Evolutionary conservation across 2,113 vertebrate species (phyloP), one percentile per base, ranked within the genome.

Genomic region (Rhabdomys dilectus): DNA sequence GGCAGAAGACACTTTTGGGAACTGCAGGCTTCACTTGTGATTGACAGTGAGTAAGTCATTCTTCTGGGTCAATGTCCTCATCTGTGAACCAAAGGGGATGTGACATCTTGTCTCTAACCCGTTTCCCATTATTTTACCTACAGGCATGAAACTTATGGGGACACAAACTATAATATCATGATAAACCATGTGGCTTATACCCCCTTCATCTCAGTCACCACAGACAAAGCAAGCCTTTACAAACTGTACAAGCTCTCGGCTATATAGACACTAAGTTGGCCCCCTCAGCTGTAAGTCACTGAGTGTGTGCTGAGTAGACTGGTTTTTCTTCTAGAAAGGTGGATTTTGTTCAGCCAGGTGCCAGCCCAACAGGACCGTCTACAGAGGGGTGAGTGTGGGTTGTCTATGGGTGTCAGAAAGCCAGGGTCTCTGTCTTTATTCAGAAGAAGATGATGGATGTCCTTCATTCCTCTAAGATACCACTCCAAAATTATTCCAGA

Each of bases 191-290:
- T 12, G 3, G 10, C 15, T 45, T 92, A 2, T 9, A 53, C n/a
- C 39, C 45, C 36, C 34, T 85, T 73, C 62, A 56, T 39, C 42
- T 72, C 42, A 72, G 31, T 70, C n/a, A 77, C 24, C 7, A 92
- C 88, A 91, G 75, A 80, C 64, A 91, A 89, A 93, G 66, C 53
- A 8, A 60, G 76, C 36, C 11, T 91, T 80, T 88, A 66, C 72
- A 93, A 86, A 89, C 51, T 77, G 36, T 3, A 73, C 60, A 51
- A 51, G 58, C 36, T 88, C 39, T 36, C 89, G 73, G 53, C 15
- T 16, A 45, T 39, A 22, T 48, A 73, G 84, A 75, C 81, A 66
- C 60, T 51, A 77, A 87, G 56, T 42, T 92, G 21, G n/a, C 39
- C 48, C 26, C 10, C 31, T 93, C 34, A 76, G 45, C 53, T 56